phyloP scores from a whole-genome alignment of 2,888 invertebrate species.

The Stenichneumon culpator region DNA sequence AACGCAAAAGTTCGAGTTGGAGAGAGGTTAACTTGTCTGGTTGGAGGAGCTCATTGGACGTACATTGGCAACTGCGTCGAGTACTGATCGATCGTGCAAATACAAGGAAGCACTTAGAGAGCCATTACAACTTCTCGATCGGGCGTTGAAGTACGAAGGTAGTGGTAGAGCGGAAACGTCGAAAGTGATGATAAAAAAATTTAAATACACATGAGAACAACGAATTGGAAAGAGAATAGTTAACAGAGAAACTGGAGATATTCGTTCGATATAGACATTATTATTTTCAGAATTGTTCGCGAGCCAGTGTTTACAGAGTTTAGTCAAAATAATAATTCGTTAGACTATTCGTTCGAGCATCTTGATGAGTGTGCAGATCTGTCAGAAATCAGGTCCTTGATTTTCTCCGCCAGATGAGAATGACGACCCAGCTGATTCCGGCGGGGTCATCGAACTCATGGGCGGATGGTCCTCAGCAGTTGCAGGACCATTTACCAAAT shows the following conservation, averaged over 20 bases:
- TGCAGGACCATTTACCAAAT: conserved; percentile 51
- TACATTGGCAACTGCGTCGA: conserved; percentile 23
- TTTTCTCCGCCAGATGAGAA: neutral
- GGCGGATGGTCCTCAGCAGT: neutral
- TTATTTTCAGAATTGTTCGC: conserved; percentile 51
- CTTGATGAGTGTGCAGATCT: neutral
- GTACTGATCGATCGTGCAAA: conserved; percentile 66
- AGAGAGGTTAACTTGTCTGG: conserved; percentile 57
- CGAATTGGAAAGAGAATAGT: neutral
- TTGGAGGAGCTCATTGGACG: conserved; percentile 47
- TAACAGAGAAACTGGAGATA: conserved; percentile 12
- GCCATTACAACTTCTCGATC: conserved; percentile 60
- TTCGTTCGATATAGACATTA: conserved; percentile 27
- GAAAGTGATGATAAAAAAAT: neutral
- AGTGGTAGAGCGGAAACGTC: neutral
- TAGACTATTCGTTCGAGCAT: neutral
- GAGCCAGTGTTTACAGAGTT: conserved; percentile 33
- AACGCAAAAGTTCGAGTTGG: conserved; percentile 64
- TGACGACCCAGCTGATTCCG: neutral
- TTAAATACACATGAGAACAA: conserved; percentile 6
- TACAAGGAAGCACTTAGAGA: conserved; percentile 46
- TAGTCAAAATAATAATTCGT: conserved; percentile 3
- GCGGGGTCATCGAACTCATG: neutral
- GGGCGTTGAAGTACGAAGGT: neutral
- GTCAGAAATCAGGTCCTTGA: neutral